These are phyloP conservation scores for Nezara viridula DNA, from an alignment of 2,888 invertebrate species.

Conservation along the genomic window DNA sequence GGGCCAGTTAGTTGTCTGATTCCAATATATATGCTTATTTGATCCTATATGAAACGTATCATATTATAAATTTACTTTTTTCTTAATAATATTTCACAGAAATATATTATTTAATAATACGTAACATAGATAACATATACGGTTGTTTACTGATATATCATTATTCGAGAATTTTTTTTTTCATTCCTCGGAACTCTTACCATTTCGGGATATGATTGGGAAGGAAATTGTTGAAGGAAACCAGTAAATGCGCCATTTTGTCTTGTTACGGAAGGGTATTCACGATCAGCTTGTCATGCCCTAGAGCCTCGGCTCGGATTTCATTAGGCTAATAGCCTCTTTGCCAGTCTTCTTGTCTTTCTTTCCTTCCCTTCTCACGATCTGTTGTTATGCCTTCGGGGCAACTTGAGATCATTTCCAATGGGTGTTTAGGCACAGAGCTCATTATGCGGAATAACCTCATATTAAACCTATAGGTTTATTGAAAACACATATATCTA, in stretches of 20 bases:
- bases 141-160: too few species aligned
- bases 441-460: not conserved
- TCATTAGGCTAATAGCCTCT: not conserved
- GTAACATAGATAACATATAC: not conserved
- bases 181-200: not conserved
- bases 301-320: not conserved
- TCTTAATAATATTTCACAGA: not conserved
- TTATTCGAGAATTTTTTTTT: not conserved
- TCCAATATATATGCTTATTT: too few species aligned
- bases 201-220: not conserved
- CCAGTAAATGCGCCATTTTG: not conserved
- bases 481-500: too few species aligned
- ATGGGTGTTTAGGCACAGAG: not conserved
- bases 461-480: not conserved
- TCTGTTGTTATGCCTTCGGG: not conserved
- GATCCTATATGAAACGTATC: too few species aligned
- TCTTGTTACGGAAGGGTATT: not conserved
- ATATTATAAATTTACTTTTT: too few species aligned
- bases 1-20: too few species aligned
- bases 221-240: not conserved
- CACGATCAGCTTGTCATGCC: not conserved
- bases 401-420: not conserved
- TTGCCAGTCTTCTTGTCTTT: not conserved
- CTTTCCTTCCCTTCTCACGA: not conserved
- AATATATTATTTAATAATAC: not conserved